phyloP scores from a whole-genome alignment of 2,797 vertebrate genomes.

The Cichlasoma orientale region DNA sequence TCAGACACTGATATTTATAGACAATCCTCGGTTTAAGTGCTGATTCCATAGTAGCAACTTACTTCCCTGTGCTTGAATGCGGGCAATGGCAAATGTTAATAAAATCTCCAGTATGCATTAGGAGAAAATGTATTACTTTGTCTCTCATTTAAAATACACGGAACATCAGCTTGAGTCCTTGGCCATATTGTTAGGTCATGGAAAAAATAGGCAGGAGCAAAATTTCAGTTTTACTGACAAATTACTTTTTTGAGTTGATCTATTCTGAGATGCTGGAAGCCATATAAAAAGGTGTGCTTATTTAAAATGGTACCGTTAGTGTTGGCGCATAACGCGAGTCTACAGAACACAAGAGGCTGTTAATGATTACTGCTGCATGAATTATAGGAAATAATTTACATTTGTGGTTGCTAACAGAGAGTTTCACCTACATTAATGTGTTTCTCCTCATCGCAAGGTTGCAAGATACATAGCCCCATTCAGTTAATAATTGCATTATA shows the following conservation, averaged over 20 bases:
- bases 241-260: background rate
- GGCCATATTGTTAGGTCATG: constrained; percentile 1
- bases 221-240: background rate
- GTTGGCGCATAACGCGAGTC: constrained; percentile 10
- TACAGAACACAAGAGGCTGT: constrained; percentile 13
- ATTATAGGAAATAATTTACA: constrained; percentile 14
- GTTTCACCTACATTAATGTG: background rate
- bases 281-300: background rate
- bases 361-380: constrained; percentile 14
- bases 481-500: background rate
- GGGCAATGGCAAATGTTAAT: background rate
- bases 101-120: background rate
- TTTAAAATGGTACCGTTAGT: constrained; percentile 18
- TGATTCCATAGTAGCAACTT: constrained; percentile 1
- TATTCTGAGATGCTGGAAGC: background rate
- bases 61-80: background rate
- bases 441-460: background rate
- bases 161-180: background rate
- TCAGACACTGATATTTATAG: constrained; percentile 16
- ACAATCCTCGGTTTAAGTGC: background rate
- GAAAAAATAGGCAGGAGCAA: background rate
- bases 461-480: background rate
- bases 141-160: constrained; percentile 13
- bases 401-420: background rate
- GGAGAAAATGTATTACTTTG: constrained; percentile 1